Evolutionary conservation across 1,140 invertebrate genomes (phyloP).

Genomic region (Euwallacea similis): DNA sequence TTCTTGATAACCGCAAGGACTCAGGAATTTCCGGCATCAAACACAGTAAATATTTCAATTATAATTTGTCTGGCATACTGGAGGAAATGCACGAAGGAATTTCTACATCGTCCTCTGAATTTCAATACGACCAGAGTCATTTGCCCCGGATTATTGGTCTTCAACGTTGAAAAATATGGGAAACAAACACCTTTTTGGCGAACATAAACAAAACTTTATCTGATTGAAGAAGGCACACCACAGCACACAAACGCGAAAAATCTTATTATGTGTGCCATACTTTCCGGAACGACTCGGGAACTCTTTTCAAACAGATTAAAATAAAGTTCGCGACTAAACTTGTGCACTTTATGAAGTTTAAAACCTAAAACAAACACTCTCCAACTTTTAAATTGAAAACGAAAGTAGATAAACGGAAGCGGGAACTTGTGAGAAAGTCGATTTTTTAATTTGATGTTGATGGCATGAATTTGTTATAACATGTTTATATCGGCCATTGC

Average conservation of each 20-base stretch:
- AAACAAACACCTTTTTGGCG: too few relatives aligned
- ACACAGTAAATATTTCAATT: too few relatives aligned
- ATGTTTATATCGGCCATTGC: too few relatives aligned
- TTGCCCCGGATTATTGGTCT: background rate
- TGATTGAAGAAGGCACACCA: too few relatives aligned
- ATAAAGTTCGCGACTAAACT: slow-evolving; percentile 31
- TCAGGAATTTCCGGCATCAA: too few relatives aligned
- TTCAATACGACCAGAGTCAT: background rate
- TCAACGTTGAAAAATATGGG: too few relatives aligned
- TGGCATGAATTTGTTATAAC: too few relatives aligned
- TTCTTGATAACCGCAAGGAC: too few relatives aligned
- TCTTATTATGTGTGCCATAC: background rate
- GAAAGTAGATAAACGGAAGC: slow-evolving; percentile 22
- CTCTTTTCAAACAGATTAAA: slow-evolving; percentile 32
- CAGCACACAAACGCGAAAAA: background rate
- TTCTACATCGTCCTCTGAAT: background rate
- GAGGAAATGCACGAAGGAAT: background rate
- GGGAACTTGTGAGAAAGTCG: slow-evolving; percentile 12
- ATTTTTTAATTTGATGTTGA: slow-evolving; percentile 5
- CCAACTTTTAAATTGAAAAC: slow-evolving; percentile 39
- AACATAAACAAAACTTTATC: background rate
- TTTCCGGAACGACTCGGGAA: slow-evolving; percentile 6
- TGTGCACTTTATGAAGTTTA: slow-evolving; percentile 36
- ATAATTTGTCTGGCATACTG: too few relatives aligned
- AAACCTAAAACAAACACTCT: slow-evolving; percentile 36